phyloP scores from a whole-genome alignment of 2,113 vertebrate species.

The Pavo muticus region DNA sequence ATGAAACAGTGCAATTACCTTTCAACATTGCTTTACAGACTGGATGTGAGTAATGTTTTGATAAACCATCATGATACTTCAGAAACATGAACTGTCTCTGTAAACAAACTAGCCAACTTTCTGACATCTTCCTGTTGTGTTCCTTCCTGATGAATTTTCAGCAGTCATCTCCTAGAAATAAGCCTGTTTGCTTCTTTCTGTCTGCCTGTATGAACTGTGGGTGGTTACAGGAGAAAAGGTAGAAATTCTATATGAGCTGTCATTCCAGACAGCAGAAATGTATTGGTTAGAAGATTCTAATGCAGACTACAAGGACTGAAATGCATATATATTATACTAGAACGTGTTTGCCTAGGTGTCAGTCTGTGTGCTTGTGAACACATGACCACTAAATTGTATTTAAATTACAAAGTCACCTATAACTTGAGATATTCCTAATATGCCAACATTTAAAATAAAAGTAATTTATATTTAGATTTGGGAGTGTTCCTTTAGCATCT shows the following conservation, averaged over 20 bases:
- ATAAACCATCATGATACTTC: neutral
- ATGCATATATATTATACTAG: neutral
- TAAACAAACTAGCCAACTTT: neutral
- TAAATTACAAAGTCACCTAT: neutral
- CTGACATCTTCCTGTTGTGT: neutral
- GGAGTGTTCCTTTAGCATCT: constrained; percentile 51
- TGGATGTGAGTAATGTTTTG: neutral
- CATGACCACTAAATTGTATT: constrained; percentile 4
- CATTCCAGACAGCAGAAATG: neutral
- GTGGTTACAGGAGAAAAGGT: neutral
- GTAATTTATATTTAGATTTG: constrained; percentile 46
- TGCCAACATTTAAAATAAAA: neutral
- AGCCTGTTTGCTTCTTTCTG: neutral
- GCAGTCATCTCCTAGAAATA: neutral
- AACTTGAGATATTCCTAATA: constrained; percentile 16
- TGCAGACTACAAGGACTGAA: neutral
- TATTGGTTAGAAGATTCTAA: neutral
- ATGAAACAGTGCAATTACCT: neutral
- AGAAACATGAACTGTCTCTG: neutral
- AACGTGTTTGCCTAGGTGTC: neutral
- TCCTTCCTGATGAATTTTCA: neutral
- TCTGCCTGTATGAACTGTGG: neutral
- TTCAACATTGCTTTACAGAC: neutral
- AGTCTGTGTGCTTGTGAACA: neutral
- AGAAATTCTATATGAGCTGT: neutral